Evolutionary conservation across 2,888 invertebrate genomes (phyloP).

Genomic region (Anaspis maculata): DNA sequence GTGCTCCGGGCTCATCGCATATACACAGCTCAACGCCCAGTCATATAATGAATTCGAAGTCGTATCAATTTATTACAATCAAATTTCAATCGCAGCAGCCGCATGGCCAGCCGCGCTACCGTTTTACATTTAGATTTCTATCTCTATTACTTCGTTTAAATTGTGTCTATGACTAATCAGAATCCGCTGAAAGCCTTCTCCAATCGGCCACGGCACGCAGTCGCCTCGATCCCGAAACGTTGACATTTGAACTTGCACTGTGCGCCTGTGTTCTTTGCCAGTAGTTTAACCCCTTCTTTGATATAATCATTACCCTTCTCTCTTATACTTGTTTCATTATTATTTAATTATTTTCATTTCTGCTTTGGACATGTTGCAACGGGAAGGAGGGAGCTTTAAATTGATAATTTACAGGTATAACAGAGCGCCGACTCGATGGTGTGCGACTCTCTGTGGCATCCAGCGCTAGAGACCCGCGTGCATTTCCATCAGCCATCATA

Average conservation of each 20-base stretch:
- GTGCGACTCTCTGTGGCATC: background rate
- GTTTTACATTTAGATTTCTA: conserved; percentile 44
- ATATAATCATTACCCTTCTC: conserved; percentile 44
- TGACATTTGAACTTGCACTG: conserved; percentile 11
- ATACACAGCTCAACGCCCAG: conserved; percentile 36
- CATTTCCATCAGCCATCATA: too few species aligned
- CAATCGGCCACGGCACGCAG: conserved; percentile 31
- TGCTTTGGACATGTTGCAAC: conserved; percentile 39
- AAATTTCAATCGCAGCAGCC: conserved; percentile 39
- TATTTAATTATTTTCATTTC: conserved; percentile 48
- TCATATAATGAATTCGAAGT: conserved; percentile 36
- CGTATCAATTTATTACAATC: conserved; percentile 42
- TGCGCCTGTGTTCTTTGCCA: conserved; percentile 23
- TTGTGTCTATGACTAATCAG: conserved; percentile 46
- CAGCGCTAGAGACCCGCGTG: too few species aligned
- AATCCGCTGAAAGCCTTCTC: conserved; percentile 38
- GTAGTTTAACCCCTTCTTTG: conserved; percentile 42
- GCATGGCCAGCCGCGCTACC: conserved; percentile 36
- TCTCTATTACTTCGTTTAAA: conserved; percentile 43
- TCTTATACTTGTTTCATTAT: conserved; percentile 44
- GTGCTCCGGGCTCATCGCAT: too few species aligned
- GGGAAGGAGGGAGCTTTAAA: conserved; percentile 19
- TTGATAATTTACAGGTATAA: conserved; percentile 27
- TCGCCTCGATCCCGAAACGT: conserved; percentile 6
- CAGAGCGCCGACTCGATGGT: background rate